phyloP scores from a whole-genome alignment of 1,140 invertebrate genomes.

The Zelostemma sp. region DNA sequence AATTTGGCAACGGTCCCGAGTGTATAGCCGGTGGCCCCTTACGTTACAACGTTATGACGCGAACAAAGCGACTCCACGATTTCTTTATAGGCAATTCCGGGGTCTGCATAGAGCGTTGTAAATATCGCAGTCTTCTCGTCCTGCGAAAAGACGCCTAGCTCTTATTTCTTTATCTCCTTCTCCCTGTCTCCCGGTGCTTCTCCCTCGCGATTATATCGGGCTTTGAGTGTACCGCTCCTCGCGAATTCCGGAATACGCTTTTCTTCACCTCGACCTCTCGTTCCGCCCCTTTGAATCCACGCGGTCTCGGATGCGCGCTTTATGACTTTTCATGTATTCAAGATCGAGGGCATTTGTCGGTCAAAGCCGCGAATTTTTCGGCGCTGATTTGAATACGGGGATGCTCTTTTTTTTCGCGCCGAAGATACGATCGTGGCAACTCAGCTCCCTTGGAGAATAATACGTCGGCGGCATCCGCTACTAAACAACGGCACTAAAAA shows the following conservation, averaged over 20 bases:
- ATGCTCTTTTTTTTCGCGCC: conserved; percentile 40
- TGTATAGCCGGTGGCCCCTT: conserved; percentile 57
- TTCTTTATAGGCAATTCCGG: conserved; percentile 71
- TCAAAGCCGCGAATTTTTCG: background rate
- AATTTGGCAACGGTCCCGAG: conserved; percentile 68
- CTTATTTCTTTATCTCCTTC: conserved; percentile 10
- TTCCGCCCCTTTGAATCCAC: conserved; percentile 25
- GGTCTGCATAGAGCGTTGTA: conserved; percentile 60
- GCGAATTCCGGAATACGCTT: conserved; percentile 28
- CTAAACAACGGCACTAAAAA: conserved; percentile 53
- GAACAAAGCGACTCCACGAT: conserved; percentile 68
- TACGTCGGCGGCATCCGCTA: conserved; percentile 49
- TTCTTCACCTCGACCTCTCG: conserved; percentile 32
- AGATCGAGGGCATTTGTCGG: too few species aligned
- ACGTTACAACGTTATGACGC: conserved; percentile 68
- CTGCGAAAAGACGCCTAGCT: conserved; percentile 2
- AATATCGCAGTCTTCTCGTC: conserved; percentile 53
- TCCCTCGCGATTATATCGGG: conserved; percentile 12
- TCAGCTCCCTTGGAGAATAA: conserved; percentile 35
- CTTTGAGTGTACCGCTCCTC: conserved; percentile 5
- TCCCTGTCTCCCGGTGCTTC: conserved; percentile 4
- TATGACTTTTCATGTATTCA: conserved; percentile 43
- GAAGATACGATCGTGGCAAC: conserved; percentile 42
- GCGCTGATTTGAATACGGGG: background rate
- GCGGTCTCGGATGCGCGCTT: conserved; percentile 42